phyloP scores from a whole-genome alignment of 2,113 vertebrate species.

The Pomatostomus ruficeps region DNA sequence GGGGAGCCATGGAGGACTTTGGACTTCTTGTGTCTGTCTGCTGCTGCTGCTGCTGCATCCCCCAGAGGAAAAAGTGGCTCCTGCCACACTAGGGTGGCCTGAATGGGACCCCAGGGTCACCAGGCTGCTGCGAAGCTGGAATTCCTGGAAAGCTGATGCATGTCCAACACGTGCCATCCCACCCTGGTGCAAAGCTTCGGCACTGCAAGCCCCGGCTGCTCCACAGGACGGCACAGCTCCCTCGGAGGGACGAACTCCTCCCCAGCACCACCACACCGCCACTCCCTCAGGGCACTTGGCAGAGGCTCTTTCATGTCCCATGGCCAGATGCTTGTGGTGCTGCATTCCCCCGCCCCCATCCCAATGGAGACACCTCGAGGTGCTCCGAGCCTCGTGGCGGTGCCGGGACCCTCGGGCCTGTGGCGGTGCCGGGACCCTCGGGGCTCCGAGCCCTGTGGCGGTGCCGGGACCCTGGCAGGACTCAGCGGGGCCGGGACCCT shows the following conservation, averaged over 20 bases:
- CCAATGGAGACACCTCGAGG: too few species aligned
- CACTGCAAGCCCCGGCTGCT: fast-evolving
- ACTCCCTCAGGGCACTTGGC: fast-evolving
- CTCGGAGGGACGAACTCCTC: fast-evolving
- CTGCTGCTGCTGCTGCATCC: background rate
- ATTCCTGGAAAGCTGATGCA: background rate
- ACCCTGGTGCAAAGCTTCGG: fast-evolving
- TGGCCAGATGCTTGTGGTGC: fast-evolving
- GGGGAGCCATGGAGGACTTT: background rate
- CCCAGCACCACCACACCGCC: fast-evolving
- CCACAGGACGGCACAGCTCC: background rate
- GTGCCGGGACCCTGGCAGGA: background rate
- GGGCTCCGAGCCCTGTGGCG: background rate
- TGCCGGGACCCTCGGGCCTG: background rate
- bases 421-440: too few species aligned
- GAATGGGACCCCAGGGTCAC: fast-evolving
- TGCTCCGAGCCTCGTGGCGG: background rate
- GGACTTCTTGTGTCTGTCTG: background rate
- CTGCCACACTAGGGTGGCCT: background rate
- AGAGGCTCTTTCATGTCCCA: fast-evolving
- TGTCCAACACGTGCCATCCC: background rate
- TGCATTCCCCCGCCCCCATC: too few species aligned
- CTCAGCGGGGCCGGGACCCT: too few species aligned
- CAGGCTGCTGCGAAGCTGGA: too few species aligned
- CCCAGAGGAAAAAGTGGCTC: background rate